Conservation (phyloP, 53 echinoderm and acorn worm species). For the Luidia sarsii region DNA sequence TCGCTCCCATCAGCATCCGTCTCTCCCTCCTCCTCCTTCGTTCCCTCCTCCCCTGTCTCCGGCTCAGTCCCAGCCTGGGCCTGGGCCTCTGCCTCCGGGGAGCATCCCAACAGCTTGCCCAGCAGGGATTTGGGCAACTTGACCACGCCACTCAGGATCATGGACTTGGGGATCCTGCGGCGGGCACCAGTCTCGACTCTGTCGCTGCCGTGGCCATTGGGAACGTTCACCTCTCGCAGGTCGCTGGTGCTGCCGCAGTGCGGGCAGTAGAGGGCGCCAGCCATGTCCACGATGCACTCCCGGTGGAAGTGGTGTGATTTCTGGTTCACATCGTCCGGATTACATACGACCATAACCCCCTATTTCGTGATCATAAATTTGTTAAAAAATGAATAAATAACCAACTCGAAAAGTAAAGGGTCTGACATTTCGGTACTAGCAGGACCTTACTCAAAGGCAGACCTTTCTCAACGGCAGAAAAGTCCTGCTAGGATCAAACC, state of each 20-base stretch:
- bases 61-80: no score
- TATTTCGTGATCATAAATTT: no score
- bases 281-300: conserved; percentile 91
- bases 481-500: no score
- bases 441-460: no score
- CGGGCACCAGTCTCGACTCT: conserved; percentile 60
- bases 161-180: conserved; percentile 67
- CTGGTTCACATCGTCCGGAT: conserved; percentile 51
- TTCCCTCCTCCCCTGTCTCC: not conserved
- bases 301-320: conserved; percentile 90
- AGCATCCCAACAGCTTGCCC: conserved; percentile 65
- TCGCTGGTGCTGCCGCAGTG: conserved; percentile 85
- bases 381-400: no score
- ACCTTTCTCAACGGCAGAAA: no score
- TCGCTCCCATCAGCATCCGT: no score
- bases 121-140: conserved; percentile 74
- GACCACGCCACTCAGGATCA: conserved; percentile 73
- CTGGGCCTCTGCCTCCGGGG: conserved; percentile 23
- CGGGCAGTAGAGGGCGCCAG: conserved; percentile 92
- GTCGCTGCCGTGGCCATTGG: conserved; percentile 62
- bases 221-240: conserved; percentile 74
- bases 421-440: no score
- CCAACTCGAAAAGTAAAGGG: no score
- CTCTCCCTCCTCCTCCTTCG: no score
- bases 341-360: conserved; percentile 85